These are phyloP conservation scores for Tretioscincus oriximinensis DNA, from an alignment of 2,113 vertebrate genomes.

Conservation along the genomic window DNA sequence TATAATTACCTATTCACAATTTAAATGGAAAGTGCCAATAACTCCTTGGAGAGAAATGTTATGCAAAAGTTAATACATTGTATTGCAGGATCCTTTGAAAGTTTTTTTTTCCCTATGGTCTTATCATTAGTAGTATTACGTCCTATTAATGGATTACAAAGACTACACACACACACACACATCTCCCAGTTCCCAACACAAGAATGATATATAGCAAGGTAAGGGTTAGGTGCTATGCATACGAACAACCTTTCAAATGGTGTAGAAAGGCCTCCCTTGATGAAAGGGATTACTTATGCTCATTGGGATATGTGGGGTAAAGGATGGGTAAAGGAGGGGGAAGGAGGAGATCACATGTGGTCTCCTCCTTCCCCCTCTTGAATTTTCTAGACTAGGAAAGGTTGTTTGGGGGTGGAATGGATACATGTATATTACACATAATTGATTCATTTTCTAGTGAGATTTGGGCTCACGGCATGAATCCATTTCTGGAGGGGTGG, in stretches of 20 bases:
- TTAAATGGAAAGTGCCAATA: background rate
- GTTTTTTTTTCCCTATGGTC: background rate
- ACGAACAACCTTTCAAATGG: background rate
- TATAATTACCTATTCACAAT: background rate
- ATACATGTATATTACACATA: no score
- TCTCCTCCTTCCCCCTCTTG: no score
- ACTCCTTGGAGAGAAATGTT: background rate
- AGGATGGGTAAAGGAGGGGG: no score
- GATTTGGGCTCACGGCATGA: no score
- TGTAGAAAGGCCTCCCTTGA: background rate
- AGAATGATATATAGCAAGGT: background rate
- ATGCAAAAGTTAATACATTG: conserved; percentile 1
- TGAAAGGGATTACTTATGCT: no score
- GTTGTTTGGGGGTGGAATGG: no score
- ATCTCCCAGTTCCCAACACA: conserved; percentile 5
- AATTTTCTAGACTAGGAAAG: no score
- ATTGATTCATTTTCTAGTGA: no score
- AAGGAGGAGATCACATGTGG: no score
- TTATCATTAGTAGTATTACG: background rate
- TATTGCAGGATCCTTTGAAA: background rate
- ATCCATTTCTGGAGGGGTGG: no score
- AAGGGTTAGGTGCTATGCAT: background rate
- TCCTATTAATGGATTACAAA: background rate
- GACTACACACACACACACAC: no score
- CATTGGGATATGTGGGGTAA: no score